Base-by-base conservation (phyloP, 2,797 vertebrate species). In the Diceros bicornis region DNA sequence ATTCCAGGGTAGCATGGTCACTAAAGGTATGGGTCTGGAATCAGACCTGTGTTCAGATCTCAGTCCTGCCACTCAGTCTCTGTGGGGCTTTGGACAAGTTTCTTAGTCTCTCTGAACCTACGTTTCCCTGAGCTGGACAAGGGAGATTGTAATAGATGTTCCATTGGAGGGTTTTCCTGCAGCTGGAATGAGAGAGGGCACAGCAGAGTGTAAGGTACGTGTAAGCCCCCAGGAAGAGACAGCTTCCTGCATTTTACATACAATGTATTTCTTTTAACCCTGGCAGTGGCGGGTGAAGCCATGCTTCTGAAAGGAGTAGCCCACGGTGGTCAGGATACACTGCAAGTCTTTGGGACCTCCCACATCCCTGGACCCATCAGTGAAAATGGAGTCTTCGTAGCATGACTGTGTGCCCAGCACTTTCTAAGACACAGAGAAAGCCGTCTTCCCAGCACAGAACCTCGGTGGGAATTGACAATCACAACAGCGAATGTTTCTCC, bases 401-500 rank as follows among this genome's bases (percentile, higher is more conserved):
- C 50, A 2, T 41, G 16, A 3, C n/a, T 0, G 4, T 6, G 2
- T 11, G 6, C 64, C 14, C 6, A 20, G 34, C 69, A 0, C 27
- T 61, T 59, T 59, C 12, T 23, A 14, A 44, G 50, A 47, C 57
- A 3, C 13, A 11, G 71, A 29, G 20, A n/a, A 41, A 72, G 57
- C 74, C 2, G 27, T 14, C 72, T 71, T 66, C 8, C 16, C 0
- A 0, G 87, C 17, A 8, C 17, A 4, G 11, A 1, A 7, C n/a
- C 18, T 52, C 11, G 0, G 6, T 29, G 55, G 44, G 72, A 11
- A 7, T 1, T 16, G 41, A 23, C 0, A 1, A 2, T 6, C 57
- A 25, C 16, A 16, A 18, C 41, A 32, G 61, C 64, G 32, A 3
- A 2, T 14, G 1, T 32, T 21, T 14, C 34, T 37, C 52, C 4